Conservation (phyloP, 2,113 vertebrate species). For the Burhinus bistriatus region DNA sequence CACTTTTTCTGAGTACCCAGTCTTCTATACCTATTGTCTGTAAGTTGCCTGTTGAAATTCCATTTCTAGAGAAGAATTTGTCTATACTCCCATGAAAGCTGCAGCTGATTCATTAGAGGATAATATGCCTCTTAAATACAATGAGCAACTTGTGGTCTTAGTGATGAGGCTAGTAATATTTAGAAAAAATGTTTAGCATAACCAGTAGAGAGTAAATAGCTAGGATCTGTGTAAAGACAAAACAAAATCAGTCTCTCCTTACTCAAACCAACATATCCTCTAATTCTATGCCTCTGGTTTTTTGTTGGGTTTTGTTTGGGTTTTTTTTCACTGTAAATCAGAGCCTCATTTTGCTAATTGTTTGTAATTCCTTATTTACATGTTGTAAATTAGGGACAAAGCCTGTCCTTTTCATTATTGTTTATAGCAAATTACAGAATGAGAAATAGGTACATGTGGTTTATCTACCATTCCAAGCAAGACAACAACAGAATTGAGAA, state of each 20-base stretch:
- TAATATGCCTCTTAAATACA: not conserved
- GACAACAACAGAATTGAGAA: not conserved
- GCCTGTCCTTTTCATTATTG: not conserved
- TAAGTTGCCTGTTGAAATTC: not conserved
- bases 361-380: not conserved
- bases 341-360: not conserved
- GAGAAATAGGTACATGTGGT: not conserved
- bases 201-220: not conserved
- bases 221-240: not conserved
- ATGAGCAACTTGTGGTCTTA: not conserved
- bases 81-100: not conserved
- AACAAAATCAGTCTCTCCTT: not conserved
- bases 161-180: not conserved
- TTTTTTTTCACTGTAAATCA: not conserved
- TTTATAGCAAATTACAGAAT: not conserved
- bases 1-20: not conserved
- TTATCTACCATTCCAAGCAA: not conserved
- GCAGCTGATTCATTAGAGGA: not conserved
- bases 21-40: not conserved
- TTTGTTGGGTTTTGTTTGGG: not conserved
- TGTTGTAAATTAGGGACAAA: not conserved
- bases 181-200: not conserved
- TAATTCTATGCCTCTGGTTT: not conserved
- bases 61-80: not conserved
- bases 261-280: not conserved